Evolutionary conservation across 2,113 vertebrate species (phyloP).

Genomic region (Chlamydotis undulata): DNA sequence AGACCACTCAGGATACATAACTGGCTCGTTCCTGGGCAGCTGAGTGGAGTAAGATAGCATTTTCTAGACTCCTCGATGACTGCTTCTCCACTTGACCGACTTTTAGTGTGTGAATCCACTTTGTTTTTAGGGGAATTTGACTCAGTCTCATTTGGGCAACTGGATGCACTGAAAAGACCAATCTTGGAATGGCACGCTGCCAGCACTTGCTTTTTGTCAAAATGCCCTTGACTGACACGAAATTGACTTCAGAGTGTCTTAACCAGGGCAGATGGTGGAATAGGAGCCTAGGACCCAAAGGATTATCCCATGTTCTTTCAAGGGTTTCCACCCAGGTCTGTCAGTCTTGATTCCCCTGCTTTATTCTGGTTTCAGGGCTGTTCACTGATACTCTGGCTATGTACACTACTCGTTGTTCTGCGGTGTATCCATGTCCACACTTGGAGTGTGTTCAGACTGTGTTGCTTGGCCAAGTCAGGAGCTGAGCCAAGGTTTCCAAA

Average conservation of each 20-base stretch:
- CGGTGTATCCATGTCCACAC: not conserved
- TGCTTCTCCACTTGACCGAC: not conserved
- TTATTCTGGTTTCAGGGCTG: constrained; percentile 29
- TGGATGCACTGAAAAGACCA: not conserved
- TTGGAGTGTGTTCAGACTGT: constrained; percentile 35
- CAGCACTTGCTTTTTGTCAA: not conserved
- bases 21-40: not conserved
- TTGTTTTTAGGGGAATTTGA: not conserved
- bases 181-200: not conserved
- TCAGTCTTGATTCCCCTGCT: not conserved
- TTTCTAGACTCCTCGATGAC: not conserved
- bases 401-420: not conserved
- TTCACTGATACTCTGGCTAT: not conserved
- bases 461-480: constrained; percentile 26
- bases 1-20: not conserved
- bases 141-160: not conserved
- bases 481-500: constrained; percentile 53
- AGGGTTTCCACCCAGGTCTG: not conserved
- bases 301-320: not conserved
- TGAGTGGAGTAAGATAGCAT: not conserved
- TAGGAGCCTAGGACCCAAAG: not conserved
- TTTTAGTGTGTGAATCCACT: not conserved
- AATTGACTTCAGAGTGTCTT: not conserved
- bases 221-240: not conserved
- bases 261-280: not conserved